Conservation (phyloP, 2,797 vertebrate genomes). For the Psittacula derbiana region DNA sequence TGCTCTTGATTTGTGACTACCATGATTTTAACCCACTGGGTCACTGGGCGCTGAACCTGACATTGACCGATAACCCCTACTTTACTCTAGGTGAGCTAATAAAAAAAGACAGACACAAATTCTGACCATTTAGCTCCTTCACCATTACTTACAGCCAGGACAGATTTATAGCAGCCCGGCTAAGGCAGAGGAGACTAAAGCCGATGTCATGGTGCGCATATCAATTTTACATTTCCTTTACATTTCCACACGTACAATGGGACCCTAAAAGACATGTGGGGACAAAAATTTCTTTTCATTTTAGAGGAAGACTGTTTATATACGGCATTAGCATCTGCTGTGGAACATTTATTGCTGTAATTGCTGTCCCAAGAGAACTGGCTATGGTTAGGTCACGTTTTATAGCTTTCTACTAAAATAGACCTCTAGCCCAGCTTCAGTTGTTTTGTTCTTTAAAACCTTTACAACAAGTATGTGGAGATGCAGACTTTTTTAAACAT, state of each 20-base stretch:
- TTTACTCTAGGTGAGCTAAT: conserved; percentile 32
- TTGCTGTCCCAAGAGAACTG: conserved; percentile 56
- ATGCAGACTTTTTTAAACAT: not conserved
- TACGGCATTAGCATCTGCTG: conserved; percentile 60
- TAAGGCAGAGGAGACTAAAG: conserved; percentile 34
- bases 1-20: conserved; percentile 63
- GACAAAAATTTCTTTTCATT: conserved; percentile 43
- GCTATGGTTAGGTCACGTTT: conserved; percentile 36
- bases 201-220: conserved; percentile 20
- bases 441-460: conserved; percentile 32
- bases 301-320: conserved; percentile 49
- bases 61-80: conserved; percentile 52
- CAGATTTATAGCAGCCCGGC: conserved; percentile 51
- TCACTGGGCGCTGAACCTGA: conserved; percentile 63
- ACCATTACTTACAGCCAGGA: conserved; percentile 21
- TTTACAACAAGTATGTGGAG: not conserved
- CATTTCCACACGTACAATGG: conserved; percentile 21
- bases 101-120: conserved; percentile 57
- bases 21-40: conserved; percentile 25
- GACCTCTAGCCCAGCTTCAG: conserved; percentile 25
- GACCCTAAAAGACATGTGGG: not conserved
- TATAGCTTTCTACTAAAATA: conserved; percentile 54
- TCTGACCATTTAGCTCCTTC: conserved; percentile 52
- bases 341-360: conserved; percentile 63
- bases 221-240: conserved; percentile 61